Evolutionary conservation across 2,797 vertebrate genomes (phyloP).

Genomic region (Smutsia temminckii): DNA sequence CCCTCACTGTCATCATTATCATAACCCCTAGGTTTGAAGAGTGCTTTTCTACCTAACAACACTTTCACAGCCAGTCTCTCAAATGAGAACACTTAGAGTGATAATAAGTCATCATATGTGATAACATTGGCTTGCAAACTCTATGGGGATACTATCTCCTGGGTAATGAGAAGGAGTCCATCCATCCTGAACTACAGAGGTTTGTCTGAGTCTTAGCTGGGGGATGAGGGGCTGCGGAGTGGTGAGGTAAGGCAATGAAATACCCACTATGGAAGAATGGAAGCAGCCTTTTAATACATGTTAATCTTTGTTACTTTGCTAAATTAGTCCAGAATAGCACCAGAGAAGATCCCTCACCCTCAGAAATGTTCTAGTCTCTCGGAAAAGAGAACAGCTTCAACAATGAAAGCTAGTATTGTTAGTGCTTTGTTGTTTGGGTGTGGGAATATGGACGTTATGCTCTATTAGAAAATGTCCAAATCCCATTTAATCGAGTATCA

Average conservation of each 20-base stretch:
- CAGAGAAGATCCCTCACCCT: conserved; percentile 1
- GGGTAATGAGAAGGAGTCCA: not conserved
- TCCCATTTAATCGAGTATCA: not conserved
- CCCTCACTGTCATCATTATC: not conserved
- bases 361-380: conserved; percentile 20
- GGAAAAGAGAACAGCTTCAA: conserved; percentile 12
- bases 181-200: not conserved
- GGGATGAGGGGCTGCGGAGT: too few relatives aligned
- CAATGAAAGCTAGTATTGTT: not conserved
- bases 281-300: conserved; percentile 14
- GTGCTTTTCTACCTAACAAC: conserved; percentile 4
- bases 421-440: not conserved
- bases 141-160: not conserved
- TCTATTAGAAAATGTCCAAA: conserved; percentile 36
- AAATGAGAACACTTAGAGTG: not conserved
- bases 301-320: not conserved
- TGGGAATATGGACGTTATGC: not conserved
- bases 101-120: not conserved
- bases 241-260: not conserved
- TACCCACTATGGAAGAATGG: not conserved
- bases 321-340: not conserved
- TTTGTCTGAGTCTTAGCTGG: not conserved
- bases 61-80: conserved; percentile 1
- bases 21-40: not conserved
- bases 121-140: not conserved